phyloP scores from a whole-genome alignment of 2,113 vertebrate species.

The Dicrurus megarhynchus region DNA sequence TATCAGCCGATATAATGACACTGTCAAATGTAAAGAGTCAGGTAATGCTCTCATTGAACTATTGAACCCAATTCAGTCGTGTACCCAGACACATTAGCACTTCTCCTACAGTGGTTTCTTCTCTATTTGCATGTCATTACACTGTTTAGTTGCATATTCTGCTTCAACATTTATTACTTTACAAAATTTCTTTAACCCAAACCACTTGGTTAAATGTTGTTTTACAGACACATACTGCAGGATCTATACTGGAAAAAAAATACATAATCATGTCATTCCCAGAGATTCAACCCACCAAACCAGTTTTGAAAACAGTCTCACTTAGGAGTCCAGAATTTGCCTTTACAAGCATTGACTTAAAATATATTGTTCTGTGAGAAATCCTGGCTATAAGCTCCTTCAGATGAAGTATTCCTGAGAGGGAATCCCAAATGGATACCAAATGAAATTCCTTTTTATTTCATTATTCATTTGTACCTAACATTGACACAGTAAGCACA shows the following conservation, averaged over 20 bases:
- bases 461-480: not conserved
- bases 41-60: slow-evolving; percentile 14
- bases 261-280: not conserved
- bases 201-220: not conserved
- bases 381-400: not conserved
- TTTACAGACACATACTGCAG: not conserved
- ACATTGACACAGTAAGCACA: rapidly evolving
- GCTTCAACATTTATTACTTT: not conserved
- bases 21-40: not conserved
- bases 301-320: not conserved
- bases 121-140: not conserved
- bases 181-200: not conserved
- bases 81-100: not conserved
- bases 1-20: not conserved
- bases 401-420: not conserved
- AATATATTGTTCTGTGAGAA: not conserved
- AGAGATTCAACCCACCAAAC: not conserved
- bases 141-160: not conserved
- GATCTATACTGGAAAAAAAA: not conserved
- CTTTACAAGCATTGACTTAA: not conserved
- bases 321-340: not conserved
- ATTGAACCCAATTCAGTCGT: not conserved
- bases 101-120: not conserved
- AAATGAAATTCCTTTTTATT: not conserved
- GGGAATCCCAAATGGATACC: not conserved